Evolutionary conservation across 2,888 invertebrate genomes (phyloP).

Genomic region (Scrobipalpa atriplicella): DNA sequence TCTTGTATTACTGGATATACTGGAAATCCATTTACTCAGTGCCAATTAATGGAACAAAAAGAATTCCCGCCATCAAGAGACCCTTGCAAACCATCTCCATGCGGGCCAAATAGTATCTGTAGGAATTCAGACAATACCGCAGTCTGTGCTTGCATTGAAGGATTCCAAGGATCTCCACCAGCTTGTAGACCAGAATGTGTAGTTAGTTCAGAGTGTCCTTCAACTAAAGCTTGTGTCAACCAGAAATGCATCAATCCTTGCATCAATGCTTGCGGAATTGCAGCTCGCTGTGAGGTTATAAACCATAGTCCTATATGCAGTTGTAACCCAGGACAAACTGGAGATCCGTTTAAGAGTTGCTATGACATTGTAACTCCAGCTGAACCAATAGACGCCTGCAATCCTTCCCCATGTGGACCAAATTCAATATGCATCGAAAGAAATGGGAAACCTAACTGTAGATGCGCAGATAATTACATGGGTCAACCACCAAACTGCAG

Average conservation of each 20-base stretch:
- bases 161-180: conserved; percentile 91
- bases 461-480: conserved; percentile 89
- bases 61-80: conserved; percentile 70
- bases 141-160: conserved; percentile 89
- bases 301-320: conserved; percentile 94
- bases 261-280: conserved; percentile 89
- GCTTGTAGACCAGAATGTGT: conserved; percentile 92
- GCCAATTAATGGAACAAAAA: conserved; percentile 61
- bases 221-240: conserved; percentile 91
- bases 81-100: conserved; percentile 90
- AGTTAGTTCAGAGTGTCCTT: conserved; percentile 91
- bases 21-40: conserved; percentile 87
- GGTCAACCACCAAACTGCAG: conserved; percentile 92
- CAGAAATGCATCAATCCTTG: conserved; percentile 93
- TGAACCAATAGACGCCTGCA: conserved; percentile 83
- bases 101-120: conserved; percentile 91
- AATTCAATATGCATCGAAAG: conserved; percentile 88
- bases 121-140: conserved; percentile 89
- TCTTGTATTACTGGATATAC: conserved; percentile 86
- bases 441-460: conserved; percentile 87
- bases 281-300: conserved; percentile 90
- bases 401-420: conserved; percentile 91
- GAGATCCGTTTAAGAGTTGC: conserved; percentile 91
- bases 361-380: conserved; percentile 75
- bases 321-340: conserved; percentile 88